Evolutionary conservation across 2,888 invertebrate species (phyloP), one percentile per base, ranked within the genome.

Genomic region (Chymomyza procnemis): DNA sequence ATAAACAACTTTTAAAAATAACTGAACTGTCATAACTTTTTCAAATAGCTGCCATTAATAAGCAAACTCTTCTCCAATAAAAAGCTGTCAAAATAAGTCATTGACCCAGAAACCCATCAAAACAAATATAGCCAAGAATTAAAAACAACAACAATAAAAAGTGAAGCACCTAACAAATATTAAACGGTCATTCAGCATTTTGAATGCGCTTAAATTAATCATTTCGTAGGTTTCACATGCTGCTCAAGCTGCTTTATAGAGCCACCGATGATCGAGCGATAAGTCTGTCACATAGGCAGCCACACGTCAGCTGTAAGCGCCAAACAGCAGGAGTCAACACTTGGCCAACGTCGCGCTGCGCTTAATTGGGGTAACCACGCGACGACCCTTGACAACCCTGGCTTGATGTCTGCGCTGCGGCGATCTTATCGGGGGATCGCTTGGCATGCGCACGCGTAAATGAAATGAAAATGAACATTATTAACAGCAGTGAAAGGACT

Each of bases 261-360:
- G 56, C n/a, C n/a, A n/a, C n/a, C 50, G 88, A 88, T 88, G 82
- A 87, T 87, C 78, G 78, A 73, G 52, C 75, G 89, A 89, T 89
- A 89, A 90, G 74, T 71, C 75, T 75, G 71, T 86, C 85, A 86
- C 80, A 83, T 79, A 81, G 82, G 76, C 82, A 89, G 84, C 80
- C 89, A 90, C 87, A 89, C 89, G 89, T 90, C 90, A 89, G 80
- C 73, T 80, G 81, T 79, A 85, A 89, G 90, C 90, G 90, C 90
- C 89, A 89, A 89, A 66, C 86, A 75, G 88, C 83, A 87, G 86
- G 87, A 85, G 86, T 73, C 88, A 71, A 88, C 86, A 84, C 88
- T 84, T 85, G 63, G 64, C 56, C 14, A 55, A 34, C 46, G 61
- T 64, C 68, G 68, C 52, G 73, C 67, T 61, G 61, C 64, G 64